A percentile compares a stretch with the other conserved stretches of the same genome.
Conservation (phyloP, 2,113 vertebrate species). For the Pandion haliaetus region DNA sequence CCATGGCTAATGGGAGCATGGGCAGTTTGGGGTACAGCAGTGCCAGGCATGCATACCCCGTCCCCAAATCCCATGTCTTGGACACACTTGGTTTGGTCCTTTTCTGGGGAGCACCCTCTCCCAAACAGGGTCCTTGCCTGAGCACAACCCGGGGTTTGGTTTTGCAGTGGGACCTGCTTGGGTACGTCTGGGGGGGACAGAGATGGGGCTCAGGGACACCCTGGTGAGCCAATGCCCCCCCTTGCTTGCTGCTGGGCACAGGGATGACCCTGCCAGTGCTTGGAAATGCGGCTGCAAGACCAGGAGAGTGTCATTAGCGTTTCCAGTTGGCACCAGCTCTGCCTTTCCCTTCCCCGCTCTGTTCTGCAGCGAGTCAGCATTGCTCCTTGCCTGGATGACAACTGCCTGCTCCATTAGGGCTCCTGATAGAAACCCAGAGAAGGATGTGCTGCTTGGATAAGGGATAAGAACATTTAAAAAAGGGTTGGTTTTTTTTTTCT, state of each 20-base stretch:
- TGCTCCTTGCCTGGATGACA: neutral
- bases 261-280: accelerated
- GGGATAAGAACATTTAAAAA: neutral
- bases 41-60: accelerated
- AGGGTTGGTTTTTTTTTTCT: neutral
- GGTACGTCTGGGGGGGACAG: neutral
- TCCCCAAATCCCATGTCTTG: neutral
- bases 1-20: accelerated
- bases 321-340: neutral
- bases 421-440: neutral
- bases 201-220: neutral
- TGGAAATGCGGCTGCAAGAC: neutral
- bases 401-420: neutral
- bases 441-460: neutral
- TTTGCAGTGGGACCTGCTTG: neutral
- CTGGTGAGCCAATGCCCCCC: accelerated
- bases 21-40: neutral
- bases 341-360: neutral
- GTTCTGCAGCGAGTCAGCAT: neutral
- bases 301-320: accelerated
- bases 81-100: neutral
- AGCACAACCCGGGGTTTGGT: neutral
- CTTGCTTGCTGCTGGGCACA: neutral
- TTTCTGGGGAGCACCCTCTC: neutral
- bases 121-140: neutral